phyloP scores from a whole-genome alignment of 64 coral and sea anemone species.

The Pocillopora damicornis region DNA sequence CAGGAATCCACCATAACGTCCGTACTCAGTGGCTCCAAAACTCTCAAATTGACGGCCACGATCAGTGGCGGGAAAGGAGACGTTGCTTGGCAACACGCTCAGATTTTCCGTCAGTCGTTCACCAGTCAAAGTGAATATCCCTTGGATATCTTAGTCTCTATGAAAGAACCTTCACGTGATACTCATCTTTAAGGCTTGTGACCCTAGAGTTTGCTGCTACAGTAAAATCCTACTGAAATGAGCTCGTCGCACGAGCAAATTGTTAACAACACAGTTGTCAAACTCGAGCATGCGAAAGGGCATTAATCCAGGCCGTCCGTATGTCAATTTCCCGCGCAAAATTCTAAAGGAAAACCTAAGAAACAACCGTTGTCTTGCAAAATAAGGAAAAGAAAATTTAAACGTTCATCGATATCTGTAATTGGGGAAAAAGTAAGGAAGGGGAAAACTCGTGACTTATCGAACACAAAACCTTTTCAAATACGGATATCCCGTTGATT shows the following conservation, averaged over 20 bases:
- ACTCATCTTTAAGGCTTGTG: background rate
- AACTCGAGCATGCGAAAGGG: too few species aligned
- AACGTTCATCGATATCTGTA: too few species aligned
- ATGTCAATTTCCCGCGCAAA: too few species aligned
- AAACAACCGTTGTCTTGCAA: too few species aligned
- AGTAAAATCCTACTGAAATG: background rate
- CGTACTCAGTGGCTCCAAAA: constrained; percentile 67
- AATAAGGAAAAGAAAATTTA: too few species aligned
- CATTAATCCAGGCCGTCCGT: too few species aligned
- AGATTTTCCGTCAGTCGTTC: constrained; percentile 77
- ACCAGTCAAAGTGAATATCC: constrained; percentile 40
- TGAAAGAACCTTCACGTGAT: background rate
- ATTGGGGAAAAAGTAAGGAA: too few species aligned
- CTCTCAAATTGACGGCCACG: constrained; percentile 60
- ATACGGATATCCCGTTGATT: too few species aligned
- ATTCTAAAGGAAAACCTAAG: too few species aligned
- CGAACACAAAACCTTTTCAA: too few species aligned
- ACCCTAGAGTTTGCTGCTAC: background rate
- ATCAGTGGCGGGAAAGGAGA: constrained; percentile 87
- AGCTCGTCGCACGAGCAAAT: background rate
- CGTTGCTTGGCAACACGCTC: constrained; percentile 88
- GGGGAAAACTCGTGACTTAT: too few species aligned
- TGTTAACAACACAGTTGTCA: background rate
- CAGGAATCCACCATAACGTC: constrained; percentile 1
- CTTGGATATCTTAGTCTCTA: constrained; percentile 51